Conservation (phyloP, 2,113 vertebrate genomes). For the Psephotus haematonotus region DNA sequence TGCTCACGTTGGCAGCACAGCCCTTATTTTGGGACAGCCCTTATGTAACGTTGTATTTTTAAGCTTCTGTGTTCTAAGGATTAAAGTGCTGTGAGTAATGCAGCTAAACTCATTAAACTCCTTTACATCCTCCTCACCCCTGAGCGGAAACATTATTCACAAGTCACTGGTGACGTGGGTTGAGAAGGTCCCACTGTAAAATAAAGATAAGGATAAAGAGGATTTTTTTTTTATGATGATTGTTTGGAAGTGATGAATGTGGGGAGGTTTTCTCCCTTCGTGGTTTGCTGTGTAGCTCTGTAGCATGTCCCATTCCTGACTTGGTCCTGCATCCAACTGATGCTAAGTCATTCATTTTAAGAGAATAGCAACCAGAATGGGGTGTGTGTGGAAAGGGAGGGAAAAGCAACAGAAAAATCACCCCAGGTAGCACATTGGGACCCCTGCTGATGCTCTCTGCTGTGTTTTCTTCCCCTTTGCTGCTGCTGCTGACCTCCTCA, state of each 20-base stretch:
- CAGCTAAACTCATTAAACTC: constrained; percentile 40
- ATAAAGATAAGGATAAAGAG: not conserved
- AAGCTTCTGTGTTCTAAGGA: not conserved
- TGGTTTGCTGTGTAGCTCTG: not conserved
- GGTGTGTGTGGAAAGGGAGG: not conserved
- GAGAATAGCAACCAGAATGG: not conserved
- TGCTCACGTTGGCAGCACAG: not conserved
- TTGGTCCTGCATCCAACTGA: not conserved
- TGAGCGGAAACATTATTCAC: not conserved
- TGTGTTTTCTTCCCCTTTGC: constrained; percentile 58
- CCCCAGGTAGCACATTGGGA: not conserved
- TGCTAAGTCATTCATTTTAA: not conserved
- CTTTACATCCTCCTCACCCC: not conserved
- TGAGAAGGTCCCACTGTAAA: not conserved
- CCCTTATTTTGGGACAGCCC: constrained; percentile 20
- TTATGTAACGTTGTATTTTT: constrained; percentile 32
- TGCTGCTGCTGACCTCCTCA: constrained; percentile 30
- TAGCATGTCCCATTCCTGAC: not conserved
- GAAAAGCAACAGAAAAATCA: constrained; percentile 27
- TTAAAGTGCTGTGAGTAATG: constrained; percentile 28
- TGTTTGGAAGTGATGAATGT: not conserved
- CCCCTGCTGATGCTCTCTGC: constrained; percentile 50
- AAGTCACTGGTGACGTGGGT: not conserved
- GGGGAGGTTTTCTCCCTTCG: not conserved
- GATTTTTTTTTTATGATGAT: not conserved